Evolutionary conservation across 2,113 vertebrate genomes (phyloP), one percentile per base, ranked within the genome.

Genomic region (Anser cygnoides): DNA sequence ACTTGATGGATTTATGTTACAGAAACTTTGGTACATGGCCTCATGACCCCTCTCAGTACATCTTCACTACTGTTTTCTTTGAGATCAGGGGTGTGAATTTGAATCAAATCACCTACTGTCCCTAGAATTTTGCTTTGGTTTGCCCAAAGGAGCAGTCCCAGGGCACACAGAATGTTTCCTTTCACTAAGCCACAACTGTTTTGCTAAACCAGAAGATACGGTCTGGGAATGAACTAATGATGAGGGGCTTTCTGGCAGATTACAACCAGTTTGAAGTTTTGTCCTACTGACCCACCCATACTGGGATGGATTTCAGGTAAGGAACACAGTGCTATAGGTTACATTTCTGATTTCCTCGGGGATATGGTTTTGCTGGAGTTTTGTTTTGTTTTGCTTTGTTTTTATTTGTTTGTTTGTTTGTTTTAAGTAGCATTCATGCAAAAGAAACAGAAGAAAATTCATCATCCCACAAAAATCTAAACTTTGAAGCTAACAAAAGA

Each of bases 181-280:
- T 94, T 94, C 68, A 72, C 70, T 89, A 84, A 93, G 33, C 62
- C 65, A 35, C 76, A 75, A 72, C 8, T 82, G 57, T 92, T 93
- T 94, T 91, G 33, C 84, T 87, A 95, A 93, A 81, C 21, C 61
- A 94, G 72, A 66, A 90, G 68, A 87, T 84, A 76, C 0, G 0
- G 13, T 26, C 57, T 68, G 26, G 43, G 57, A 92, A 87, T 13
- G 13, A 18, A 23, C 39, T 89, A 59, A 72, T 68, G 43, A 29
- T 1, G 4, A 65, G 33, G 73, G 86, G 33, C 20, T 92, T 90
- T 55, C 68, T 84, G 72, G 44, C 9, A 91, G 73, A 84, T 72
- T 83, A 81, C 13, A 67, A 33, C 10, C 26, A 61, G 15, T 78
- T 77, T 89, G 68, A 92, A 89, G 70, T 61, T 96, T 92, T 75